phyloP scores from a whole-genome alignment of 2,113 vertebrate species.

The Sinocyclocheilus maitianheensis region DNA sequence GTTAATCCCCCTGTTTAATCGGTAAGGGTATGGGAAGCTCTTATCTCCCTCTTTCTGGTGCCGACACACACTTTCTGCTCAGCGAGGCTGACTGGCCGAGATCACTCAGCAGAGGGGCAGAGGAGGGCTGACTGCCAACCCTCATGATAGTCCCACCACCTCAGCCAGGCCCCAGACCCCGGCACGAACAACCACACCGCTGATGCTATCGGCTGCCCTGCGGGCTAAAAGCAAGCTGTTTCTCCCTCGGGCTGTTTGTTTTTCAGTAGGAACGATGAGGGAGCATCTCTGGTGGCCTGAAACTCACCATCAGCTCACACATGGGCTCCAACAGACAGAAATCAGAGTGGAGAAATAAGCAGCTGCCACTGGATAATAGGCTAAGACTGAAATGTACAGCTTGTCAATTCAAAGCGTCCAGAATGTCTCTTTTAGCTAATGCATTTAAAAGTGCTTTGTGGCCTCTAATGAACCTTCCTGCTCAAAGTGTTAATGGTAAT shows the following conservation, averaged over 20 bases:
- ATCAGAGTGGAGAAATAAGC: slow-evolving; percentile 16
- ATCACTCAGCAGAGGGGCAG: slow-evolving; percentile 68
- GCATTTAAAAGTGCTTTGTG: not conserved
- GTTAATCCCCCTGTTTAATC: slow-evolving; percentile 83
- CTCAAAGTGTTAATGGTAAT: slow-evolving; percentile 25
- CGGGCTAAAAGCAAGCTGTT: slow-evolving; percentile 23
- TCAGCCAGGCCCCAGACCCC: slow-evolving; percentile 9
- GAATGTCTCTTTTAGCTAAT: not conserved
- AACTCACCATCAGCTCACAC: slow-evolving; percentile 11
- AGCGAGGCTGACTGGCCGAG: slow-evolving; percentile 67
- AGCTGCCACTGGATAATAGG: not conserved
- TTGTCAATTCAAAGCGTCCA: slow-evolving; percentile 19
- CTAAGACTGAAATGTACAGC: not conserved
- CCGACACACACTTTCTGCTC: slow-evolving; percentile 45
- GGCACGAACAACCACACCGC: slow-evolving; percentile 45
- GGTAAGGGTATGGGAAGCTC: slow-evolving; percentile 70
- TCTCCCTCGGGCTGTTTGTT: slow-evolving; percentile 19
- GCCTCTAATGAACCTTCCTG: not conserved
- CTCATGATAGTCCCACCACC: slow-evolving; percentile 17
- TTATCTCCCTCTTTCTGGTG: slow-evolving; percentile 66
- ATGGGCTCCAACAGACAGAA: not conserved
- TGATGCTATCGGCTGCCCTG: slow-evolving; percentile 45
- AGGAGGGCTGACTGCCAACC: slow-evolving; percentile 15
- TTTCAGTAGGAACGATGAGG: slow-evolving; percentile 24
- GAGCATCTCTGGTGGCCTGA: not conserved